phyloP scores from a whole-genome alignment of 2,113 vertebrate genomes.

The Nyctibius bracteatus region DNA sequence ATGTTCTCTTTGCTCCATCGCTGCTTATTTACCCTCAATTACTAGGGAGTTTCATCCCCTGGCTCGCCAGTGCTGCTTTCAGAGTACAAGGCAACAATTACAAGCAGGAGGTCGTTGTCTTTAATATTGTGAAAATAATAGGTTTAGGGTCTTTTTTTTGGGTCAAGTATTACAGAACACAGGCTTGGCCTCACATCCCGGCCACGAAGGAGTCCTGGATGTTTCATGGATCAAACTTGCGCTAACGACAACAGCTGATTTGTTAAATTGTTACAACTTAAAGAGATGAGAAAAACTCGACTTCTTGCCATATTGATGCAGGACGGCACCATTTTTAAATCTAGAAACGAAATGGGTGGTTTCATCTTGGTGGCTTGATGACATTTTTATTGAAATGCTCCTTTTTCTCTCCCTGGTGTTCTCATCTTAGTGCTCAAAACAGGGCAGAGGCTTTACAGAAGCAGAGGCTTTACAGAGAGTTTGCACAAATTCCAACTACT shows the following conservation, averaged over 20 bases:
- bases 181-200: background rate
- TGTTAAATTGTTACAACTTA: background rate
- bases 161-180: background rate
- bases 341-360: background rate
- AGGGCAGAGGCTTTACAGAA: background rate
- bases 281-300: background rate
- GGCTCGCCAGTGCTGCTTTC: background rate
- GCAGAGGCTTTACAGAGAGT: background rate
- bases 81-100: background rate
- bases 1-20: background rate
- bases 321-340: background rate
- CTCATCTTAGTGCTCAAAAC: accelerated
- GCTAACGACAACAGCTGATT: accelerated
- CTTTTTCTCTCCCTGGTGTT: background rate
- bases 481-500: background rate
- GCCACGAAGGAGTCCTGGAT: background rate
- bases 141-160: background rate
- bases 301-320: background rate
- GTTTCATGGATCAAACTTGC: background rate
- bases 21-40: background rate
- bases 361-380: background rate
- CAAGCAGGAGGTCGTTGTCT: background rate
- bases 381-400: background rate
- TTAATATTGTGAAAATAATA: background rate
- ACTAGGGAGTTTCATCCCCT: background rate